Evolutionary conservation across 1,140 invertebrate species (phyloP).

Genomic region (Bombus pascuorum): DNA sequence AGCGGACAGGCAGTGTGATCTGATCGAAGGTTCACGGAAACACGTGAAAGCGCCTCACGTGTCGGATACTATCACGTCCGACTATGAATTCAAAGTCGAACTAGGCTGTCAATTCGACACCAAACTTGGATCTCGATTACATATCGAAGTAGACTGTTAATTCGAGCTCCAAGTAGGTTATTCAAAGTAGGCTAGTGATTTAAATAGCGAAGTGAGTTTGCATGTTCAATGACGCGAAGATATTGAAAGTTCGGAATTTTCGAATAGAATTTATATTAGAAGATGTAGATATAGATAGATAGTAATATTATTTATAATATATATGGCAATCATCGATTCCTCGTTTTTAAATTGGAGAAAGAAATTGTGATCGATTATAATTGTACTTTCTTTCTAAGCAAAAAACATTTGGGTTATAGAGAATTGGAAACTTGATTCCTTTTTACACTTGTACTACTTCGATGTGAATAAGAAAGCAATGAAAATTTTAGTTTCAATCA

Average conservation of each 20-base stretch:
- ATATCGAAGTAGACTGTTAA: neutral
- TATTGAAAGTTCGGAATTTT: neutral
- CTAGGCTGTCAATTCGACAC: neutral
- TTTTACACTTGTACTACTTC: too few species aligned
- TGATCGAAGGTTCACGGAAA: constrained; percentile 7
- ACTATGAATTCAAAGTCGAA: constrained; percentile 19
- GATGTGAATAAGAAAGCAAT: too few species aligned
- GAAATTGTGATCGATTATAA: too few species aligned
- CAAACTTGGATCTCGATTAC: neutral
- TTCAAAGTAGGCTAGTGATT: neutral
- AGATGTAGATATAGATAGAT: neutral
- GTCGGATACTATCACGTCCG: neutral
- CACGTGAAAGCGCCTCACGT: constrained; percentile 41
- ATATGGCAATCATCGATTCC: too few species aligned
- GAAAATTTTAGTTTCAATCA: too few species aligned
- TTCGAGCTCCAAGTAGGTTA: neutral
- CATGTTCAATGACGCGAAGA: neutral
- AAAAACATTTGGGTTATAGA: neutral
- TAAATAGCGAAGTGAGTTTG: neutral
- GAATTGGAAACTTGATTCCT: too few species aligned
- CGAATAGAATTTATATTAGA: neutral
- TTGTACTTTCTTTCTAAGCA: neutral
- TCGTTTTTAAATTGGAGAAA: neutral
- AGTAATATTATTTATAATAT: too few species aligned
- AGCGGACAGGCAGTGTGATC: neutral